Conservation (phyloP, 2,888 invertebrate genomes). For the Aleiodes testaceus region DNA sequence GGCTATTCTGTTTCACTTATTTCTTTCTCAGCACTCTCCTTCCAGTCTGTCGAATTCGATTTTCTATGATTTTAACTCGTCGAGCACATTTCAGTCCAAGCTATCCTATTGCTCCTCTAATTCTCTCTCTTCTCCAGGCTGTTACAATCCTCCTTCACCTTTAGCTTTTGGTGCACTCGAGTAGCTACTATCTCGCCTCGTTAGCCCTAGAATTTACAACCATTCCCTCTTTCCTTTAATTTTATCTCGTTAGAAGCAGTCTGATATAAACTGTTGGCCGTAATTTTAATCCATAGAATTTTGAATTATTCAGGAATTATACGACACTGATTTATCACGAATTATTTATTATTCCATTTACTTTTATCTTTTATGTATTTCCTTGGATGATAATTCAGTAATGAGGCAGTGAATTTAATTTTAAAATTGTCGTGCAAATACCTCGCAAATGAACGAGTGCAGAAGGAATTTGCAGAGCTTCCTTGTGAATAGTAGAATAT, state of each 20-base stretch:
- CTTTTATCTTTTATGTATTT: too few relatives aligned
- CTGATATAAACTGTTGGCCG: background rate
- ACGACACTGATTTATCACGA: too few relatives aligned
- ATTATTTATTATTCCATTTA: too few relatives aligned
- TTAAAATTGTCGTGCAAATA: too few relatives aligned
- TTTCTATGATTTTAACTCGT: slow-evolving; percentile 37
- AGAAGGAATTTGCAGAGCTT: too few relatives aligned
- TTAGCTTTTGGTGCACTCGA: slow-evolving; percentile 22
- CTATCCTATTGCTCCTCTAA: slow-evolving; percentile 4
- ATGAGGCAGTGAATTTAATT: too few relatives aligned
- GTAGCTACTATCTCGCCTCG: slow-evolving; percentile 35
- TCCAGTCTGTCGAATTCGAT: slow-evolving; percentile 37
- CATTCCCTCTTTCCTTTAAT: slow-evolving; percentile 33
- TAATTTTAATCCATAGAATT: background rate
- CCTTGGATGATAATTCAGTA: too few relatives aligned
- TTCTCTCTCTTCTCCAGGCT: slow-evolving; percentile 15
- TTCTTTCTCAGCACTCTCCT: slow-evolving; percentile 17
- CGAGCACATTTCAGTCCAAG: slow-evolving; percentile 32
- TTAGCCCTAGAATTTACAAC: slow-evolving; percentile 38
- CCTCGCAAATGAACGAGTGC: too few relatives aligned
- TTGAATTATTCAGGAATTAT: background rate
- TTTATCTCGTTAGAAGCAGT: slow-evolving; percentile 24
- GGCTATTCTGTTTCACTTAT: slow-evolving; percentile 9
- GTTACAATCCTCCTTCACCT: slow-evolving; percentile 18
- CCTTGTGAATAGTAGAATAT: too few relatives aligned